phyloP scores from a whole-genome alignment of 2,888 invertebrate genomes.

The Lacanobia oleracea region DNA sequence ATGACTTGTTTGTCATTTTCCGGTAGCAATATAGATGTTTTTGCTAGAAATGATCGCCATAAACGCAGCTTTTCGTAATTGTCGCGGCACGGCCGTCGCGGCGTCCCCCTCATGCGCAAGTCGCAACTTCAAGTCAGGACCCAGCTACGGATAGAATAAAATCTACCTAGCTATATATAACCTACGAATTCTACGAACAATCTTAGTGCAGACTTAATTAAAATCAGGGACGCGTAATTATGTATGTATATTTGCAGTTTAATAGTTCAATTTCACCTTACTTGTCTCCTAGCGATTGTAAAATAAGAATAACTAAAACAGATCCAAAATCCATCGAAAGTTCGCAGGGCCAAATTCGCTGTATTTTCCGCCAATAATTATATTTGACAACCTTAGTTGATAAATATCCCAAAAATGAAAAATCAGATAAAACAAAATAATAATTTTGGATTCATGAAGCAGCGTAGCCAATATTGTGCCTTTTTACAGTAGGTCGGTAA shows the following conservation, averaged over 20 bases:
- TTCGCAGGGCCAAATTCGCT: slow-evolving; percentile 64
- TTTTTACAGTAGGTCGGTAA: no score
- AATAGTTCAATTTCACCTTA: not conserved
- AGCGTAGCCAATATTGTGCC: slow-evolving; percentile 36
- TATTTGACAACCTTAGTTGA: not conserved
- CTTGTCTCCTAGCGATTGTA: not conserved
- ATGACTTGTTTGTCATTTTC: no score
- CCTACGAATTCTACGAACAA: not conserved
- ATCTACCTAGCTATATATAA: not conserved
- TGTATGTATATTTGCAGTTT: not conserved
- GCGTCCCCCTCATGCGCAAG: slow-evolving; percentile 8
- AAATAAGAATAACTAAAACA: slow-evolving; percentile 6
- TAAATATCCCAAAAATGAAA: not conserved
- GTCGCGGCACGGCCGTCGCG: not conserved
- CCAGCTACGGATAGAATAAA: not conserved
- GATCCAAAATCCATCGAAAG: not conserved
- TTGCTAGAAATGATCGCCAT: not conserved
- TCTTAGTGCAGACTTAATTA: no score
- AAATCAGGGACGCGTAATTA: not conserved
- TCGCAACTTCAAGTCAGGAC: not conserved
- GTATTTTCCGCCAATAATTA: slow-evolving; percentile 11
- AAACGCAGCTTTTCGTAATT: not conserved
- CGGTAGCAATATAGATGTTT: no score
- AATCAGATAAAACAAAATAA: not conserved
- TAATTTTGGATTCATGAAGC: not conserved